These are phyloP conservation scores for Lampris megalopsis DNA, from an alignment of 2,113 vertebrate species.

Conservation along the genomic window DNA sequence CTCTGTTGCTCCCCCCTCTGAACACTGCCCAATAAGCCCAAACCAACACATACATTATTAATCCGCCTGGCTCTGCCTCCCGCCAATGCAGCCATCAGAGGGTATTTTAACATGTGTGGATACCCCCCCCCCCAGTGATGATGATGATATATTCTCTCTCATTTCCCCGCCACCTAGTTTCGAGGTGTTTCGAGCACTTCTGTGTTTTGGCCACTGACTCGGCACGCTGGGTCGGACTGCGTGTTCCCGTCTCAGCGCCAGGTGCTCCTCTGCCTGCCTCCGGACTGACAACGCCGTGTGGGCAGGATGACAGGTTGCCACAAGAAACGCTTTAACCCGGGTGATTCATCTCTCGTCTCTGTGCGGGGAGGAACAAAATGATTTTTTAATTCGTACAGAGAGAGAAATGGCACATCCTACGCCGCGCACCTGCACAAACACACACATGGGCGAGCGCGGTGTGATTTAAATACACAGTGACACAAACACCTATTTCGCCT, in stretches of 20 bases:
- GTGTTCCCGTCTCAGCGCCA: conserved; percentile 42
- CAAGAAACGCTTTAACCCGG: conserved; percentile 63
- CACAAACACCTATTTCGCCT: conserved; percentile 30
- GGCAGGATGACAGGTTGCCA: conserved; percentile 69
- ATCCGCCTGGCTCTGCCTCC: conserved; percentile 45
- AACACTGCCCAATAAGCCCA: conserved; percentile 50
- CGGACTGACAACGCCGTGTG: conserved; percentile 64
- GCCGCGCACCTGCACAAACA: conserved; percentile 34
- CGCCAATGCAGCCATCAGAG: conserved; percentile 52
- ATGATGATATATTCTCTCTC: conserved; percentile 49
- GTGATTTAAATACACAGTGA: conserved; percentile 25
- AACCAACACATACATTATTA: conserved; percentile 62
- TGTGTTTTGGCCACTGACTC: conserved; percentile 2
- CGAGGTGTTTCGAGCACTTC: conserved; percentile 8
- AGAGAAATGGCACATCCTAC: conserved; percentile 59
- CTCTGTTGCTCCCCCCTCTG: conserved; percentile 32
- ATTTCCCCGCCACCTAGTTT: conserved; percentile 29
- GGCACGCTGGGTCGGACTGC: conserved; percentile 3
- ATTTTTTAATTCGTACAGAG: conserved; percentile 64
- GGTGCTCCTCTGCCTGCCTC: conserved; percentile 60
- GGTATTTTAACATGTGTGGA: conserved; percentile 54
- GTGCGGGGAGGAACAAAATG: conserved; percentile 44
- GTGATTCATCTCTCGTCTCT: conserved; percentile 68
- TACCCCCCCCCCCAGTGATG: conserved; percentile 36
- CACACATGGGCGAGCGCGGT: conserved; percentile 43